Evolutionary conservation across 2,113 vertebrate species (phyloP).

Genomic region (Thamnophis sirtalis): DNA sequence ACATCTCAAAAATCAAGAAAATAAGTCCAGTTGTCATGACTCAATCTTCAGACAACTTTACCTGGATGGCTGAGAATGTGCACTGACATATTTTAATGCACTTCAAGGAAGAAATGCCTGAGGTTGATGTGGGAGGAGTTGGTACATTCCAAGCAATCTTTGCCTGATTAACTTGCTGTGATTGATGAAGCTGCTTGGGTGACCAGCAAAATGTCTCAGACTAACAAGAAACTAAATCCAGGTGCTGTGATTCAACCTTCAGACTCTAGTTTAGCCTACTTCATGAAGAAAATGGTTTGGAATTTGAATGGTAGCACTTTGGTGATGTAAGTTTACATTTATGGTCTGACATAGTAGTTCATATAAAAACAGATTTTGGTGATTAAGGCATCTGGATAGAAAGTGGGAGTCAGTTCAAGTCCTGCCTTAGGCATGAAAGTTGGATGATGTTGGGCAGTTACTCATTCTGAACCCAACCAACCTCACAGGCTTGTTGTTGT

Average conservation of each 20-base stretch:
- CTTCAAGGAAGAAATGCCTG: background rate
- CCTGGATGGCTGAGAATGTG: background rate
- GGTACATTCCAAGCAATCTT: background rate
- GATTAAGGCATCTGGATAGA: background rate
- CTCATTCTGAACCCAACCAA: background rate
- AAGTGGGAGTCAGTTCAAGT: background rate
- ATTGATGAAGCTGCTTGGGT: background rate
- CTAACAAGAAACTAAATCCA: background rate
- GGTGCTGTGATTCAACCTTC: background rate
- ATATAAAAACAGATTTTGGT: background rate
- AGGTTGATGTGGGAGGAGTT: background rate
- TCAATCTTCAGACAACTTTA: background rate
- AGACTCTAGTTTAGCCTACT: background rate
- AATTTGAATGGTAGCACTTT: background rate
- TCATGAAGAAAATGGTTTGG: background rate
- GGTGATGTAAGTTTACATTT: background rate
- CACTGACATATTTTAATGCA: background rate
- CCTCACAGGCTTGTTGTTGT: background rate
- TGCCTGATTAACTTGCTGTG: background rate
- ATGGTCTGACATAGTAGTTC: background rate
- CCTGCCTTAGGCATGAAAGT: background rate
- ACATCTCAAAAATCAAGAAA: background rate
- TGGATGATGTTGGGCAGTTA: background rate
- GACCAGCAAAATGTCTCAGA: background rate
- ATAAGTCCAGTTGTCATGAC: background rate